A percentile compares a stretch with the other conserved stretches of the same genome.
Evolutionary conservation across 2,113 vertebrate species (phyloP).

Genomic region (Phalacrocorax carbo): DNA sequence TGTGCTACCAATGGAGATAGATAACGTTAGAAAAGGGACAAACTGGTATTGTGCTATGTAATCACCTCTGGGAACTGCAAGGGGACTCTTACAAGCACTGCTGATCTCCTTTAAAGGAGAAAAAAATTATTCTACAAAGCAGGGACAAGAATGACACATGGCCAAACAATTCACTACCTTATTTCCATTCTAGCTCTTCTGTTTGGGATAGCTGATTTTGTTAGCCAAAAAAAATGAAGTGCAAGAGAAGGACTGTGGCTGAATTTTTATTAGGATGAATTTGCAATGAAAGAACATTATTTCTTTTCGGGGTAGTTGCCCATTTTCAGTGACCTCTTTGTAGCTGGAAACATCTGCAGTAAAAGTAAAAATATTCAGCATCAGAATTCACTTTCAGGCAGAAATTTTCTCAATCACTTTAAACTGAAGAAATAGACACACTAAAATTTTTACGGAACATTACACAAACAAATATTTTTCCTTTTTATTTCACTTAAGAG

Average conservation of each 20-base stretch:
- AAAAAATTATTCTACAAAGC: neutral
- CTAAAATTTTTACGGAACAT: fast-evolving
- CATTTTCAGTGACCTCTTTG: neutral
- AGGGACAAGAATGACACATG: neutral
- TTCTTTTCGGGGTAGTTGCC: neutral
- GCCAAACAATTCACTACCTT: neutral
- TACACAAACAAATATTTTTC: neutral
- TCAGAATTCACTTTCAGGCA: neutral
- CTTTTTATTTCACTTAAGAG: neutral
- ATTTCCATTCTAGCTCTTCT: neutral
- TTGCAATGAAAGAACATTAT: neutral
- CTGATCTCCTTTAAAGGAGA: neutral
- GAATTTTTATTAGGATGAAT: neutral
- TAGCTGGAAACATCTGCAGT: neutral
- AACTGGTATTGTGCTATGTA: neutral
- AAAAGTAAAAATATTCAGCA: neutral
- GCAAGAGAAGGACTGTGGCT: neutral
- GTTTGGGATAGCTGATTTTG: neutral
- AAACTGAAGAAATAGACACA: neutral
- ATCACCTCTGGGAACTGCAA: neutral
- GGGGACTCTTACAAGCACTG: neutral
- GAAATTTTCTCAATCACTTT: neutral
- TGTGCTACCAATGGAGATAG: neutral
- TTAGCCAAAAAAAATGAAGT: neutral
- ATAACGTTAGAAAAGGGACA: neutral